These are phyloP conservation scores for Platygyra sinensis DNA, from an alignment of 64 coral and sea anemone genomes.

Conservation along the genomic window DNA sequence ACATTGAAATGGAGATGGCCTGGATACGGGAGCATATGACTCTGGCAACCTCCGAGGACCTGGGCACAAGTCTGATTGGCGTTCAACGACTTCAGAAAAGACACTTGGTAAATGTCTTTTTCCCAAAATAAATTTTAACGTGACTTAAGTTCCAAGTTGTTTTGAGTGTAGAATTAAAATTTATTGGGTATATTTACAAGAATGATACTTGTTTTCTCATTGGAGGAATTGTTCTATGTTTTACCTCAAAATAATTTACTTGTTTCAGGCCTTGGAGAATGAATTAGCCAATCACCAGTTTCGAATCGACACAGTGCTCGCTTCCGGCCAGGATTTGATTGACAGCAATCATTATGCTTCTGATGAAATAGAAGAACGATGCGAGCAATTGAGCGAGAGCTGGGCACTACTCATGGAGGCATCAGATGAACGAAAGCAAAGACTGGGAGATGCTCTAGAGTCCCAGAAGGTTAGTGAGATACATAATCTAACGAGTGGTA, in stretches of 20 bases:
- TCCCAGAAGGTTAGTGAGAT: constrained; percentile 75
- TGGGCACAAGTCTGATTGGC: constrained; percentile 83
- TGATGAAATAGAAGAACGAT: constrained; percentile 77
- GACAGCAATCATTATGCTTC: constrained; percentile 87
- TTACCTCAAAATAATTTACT: no score
- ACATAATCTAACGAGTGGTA: no score
- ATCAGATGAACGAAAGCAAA: constrained; percentile 64
- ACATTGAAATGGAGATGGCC: constrained; percentile 86
- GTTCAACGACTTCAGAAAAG: constrained; percentile 86
- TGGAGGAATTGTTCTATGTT: no score
- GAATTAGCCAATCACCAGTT: constrained; percentile 80
- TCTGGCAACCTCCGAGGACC: constrained; percentile 78
- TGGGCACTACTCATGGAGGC: constrained; percentile 70
- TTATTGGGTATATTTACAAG: no score
- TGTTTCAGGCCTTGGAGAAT: constrained; percentile 75
- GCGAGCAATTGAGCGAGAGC: constrained; percentile 57
- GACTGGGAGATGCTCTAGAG: constrained; percentile 64
- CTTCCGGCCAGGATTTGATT: constrained; percentile 92
- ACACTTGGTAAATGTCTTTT: constrained; percentile 37
- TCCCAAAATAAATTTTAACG: not conserved
- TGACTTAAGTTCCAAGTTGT: not conserved
- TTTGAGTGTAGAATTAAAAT: no score
- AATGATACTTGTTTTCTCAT: no score
- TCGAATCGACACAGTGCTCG: constrained; percentile 72
- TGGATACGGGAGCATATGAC: constrained; percentile 85